Evolutionary conservation across 2,888 invertebrate genomes (phyloP), one percentile per base, ranked within the genome.

Genomic region (Ceramica pisi): DNA sequence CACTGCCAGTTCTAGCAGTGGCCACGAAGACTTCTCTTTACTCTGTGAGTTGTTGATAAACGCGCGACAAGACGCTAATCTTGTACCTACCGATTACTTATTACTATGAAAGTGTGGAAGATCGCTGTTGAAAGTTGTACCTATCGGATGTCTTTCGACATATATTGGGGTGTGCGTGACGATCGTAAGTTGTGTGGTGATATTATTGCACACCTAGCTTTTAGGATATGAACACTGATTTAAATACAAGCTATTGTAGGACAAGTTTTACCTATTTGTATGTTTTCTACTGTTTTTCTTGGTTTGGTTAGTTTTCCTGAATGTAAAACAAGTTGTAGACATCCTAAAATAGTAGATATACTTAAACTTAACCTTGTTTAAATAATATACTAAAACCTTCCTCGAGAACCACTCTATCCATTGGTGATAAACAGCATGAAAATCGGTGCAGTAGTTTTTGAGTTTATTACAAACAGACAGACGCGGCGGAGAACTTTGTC

Each of bases 1-100:
- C 46, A 46, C 1, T 19, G 21, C 14, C 7, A 16, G 16, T 12
- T 16, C 16, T 26, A n/a, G 12, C 21, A 38, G n/a, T 35, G 35
- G 14, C 38, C 57, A 21, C 38, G 14, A n/a, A 8, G 14, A 1
- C 21, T 2, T 57, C 14, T 57, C 14, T 8, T 0, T 21, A 38
- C 14, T 57, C 57, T 57, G 38, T 57, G 57, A 35, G 82, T 83
- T 76, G 75, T 57, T 73, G 83, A 81, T 85, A 80, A 64, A 67
- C 62, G 71, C 62, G 74, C 72, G 83, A 81, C 79, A 80, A 61
- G 70, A 73, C 76, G 76, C 79, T 84, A 81, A 84, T 84, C 81
- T 79, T 73, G 69, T 79, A 70, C 53, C 71, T 79, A 70, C 53
- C 71, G 76, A 83, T 81, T 81, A 75, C 75, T 77, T 75, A 81